A percentile compares a stretch with the other conserved stretches of the same genome.
Evolutionary conservation across 2,797 vertebrate genomes (phyloP).

Genomic region (Numenius phaeopus): DNA sequence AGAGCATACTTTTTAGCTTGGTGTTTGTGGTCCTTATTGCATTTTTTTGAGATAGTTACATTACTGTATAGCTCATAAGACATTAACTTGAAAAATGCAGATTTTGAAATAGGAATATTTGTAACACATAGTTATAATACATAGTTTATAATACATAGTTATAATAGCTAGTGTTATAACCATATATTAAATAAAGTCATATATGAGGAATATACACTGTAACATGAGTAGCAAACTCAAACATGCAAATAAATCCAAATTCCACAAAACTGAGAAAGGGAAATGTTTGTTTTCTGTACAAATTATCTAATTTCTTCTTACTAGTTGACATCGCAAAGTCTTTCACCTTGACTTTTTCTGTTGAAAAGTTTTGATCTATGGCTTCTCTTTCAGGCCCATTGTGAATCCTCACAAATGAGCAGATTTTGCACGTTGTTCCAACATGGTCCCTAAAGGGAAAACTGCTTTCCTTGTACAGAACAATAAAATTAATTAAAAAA

Average conservation of each 20-base stretch:
- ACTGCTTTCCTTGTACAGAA: not conserved
- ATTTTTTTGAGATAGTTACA: not conserved
- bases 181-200: not conserved
- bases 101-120: not conserved
- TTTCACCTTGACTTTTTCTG: not conserved
- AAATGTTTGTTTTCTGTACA: not conserved
- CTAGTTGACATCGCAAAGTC: not conserved
- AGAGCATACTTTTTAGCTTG: not conserved
- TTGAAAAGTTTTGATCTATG: not conserved
- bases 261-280: not conserved
- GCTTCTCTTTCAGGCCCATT: not conserved
- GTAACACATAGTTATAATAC: not conserved
- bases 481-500: not conserved
- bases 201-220: not conserved
- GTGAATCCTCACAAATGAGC: not conserved
- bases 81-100: not conserved
- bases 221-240: not conserved
- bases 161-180: not conserved
- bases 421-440: not conserved
- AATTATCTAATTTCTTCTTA: not conserved
- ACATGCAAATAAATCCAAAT: not conserved
- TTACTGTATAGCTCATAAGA: not conserved
- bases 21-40: not conserved
- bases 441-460: not conserved
- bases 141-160: no score